Percentiles rank a stretch among this genome's conserved stretches.
Evolutionary conservation across 2,113 vertebrate genomes (phyloP).

Genomic region (Sylvilagus bachmani): DNA sequence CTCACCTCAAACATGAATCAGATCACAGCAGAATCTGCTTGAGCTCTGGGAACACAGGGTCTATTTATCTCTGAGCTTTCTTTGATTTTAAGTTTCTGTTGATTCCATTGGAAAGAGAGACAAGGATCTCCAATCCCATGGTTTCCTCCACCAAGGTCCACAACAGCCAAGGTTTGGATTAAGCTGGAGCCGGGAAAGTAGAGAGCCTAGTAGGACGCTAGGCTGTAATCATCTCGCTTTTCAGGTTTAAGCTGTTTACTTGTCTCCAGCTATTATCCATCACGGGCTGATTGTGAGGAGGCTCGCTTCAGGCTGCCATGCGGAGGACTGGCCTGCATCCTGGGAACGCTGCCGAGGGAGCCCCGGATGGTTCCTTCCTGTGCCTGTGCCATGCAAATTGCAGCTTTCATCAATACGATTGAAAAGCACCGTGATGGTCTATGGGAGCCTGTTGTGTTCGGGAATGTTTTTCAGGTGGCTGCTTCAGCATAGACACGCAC

Average conservation of each 20-base stretch:
- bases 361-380: not conserved
- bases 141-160: too few relatives aligned
- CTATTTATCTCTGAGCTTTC: too few relatives aligned
- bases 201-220: not conserved
- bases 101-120: too few relatives aligned
- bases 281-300: conserved; percentile 48
- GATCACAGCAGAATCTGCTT: not conserved
- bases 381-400: conserved; percentile 21
- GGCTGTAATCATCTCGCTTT: conserved; percentile 52
- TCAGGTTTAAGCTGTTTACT: conserved; percentile 57
- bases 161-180: too few relatives aligned
- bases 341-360: conserved; percentile 30
- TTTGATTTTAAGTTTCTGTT: too few relatives aligned
- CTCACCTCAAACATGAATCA: not conserved
- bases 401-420: conserved; percentile 69
- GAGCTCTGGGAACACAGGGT: not conserved
- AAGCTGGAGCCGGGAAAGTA: not conserved
- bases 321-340: not conserved
- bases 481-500: conserved; percentile 66
- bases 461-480: conserved; percentile 66
- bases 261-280: conserved; percentile 67
- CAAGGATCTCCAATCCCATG: too few relatives aligned
- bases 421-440: not conserved
- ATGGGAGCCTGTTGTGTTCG: conserved; percentile 16
- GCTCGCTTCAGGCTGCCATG: conserved; percentile 65